Percentiles rank a stretch among this genome's conserved stretches.
Evolutionary conservation across 1,140 invertebrate genomes (phyloP).

Genomic region (Pseudomyrmex sp.): DNA sequence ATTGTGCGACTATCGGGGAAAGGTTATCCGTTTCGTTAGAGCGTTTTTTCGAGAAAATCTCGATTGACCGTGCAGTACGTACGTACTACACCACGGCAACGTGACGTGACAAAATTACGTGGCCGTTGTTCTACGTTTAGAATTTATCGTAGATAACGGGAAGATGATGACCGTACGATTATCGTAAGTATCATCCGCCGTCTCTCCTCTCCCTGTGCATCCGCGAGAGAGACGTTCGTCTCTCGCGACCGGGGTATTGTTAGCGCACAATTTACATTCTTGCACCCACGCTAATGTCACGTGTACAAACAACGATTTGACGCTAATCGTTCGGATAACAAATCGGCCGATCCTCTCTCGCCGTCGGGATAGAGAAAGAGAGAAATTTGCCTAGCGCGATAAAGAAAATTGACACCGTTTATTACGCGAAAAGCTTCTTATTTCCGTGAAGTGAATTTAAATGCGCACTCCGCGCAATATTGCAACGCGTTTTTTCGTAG

Average conservation of each 20-base stretch:
- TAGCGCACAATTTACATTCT: constrained; percentile 68
- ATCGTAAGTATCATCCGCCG: constrained; percentile 67
- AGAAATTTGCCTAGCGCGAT: neutral
- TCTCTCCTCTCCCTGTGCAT: constrained; percentile 21
- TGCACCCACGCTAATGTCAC: constrained; percentile 52
- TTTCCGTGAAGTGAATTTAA: constrained; percentile 26
- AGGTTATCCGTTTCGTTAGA: constrained; percentile 21
- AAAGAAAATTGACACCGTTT: constrained; percentile 46
- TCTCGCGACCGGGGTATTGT: constrained; percentile 61
- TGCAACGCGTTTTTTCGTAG: neutral
- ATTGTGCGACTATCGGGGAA: neutral
- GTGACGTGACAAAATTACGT: constrained; percentile 70
- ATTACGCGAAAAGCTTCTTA: constrained; percentile 32
- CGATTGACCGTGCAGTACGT: constrained; percentile 24
- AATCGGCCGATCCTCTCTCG: constrained; percentile 27
- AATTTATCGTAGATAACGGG: constrained; percentile 73
- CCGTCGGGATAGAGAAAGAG: constrained; percentile 7
- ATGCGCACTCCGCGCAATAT: neutral
- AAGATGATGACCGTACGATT: constrained; percentile 73
- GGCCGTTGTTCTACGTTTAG: constrained; percentile 71
- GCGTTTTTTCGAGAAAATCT: constrained; percentile 39
- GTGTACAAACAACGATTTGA: constrained; percentile 29
- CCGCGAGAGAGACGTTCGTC: constrained; percentile 21
- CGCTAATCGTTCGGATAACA: constrained; percentile 33
- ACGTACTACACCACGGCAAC: constrained; percentile 40